Base-by-base conservation (phyloP, 2,113 vertebrate species). In the Chionodraco myersi region DNA sequence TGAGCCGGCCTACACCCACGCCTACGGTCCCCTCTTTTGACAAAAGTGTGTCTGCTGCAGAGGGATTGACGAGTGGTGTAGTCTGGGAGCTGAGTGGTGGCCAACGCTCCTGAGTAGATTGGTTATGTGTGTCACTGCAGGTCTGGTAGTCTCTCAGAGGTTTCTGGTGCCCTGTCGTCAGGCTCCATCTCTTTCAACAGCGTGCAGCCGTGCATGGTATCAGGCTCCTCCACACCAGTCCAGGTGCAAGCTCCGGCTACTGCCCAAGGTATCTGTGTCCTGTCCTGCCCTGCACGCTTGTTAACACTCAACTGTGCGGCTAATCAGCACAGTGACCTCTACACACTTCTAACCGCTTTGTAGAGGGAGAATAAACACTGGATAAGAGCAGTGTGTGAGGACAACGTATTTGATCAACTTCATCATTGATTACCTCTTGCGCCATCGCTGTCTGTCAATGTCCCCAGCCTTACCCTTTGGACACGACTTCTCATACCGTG, bases 191-290 rank as follows among this genome's bases (percentile, higher is more conserved):
- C 96, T 13, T 95, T 98, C 94, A 96, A 95, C 18, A 93, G 95
- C 41, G 93, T 97, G 86, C 98, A 98, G 93, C 95, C 94, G 88
- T 94, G 96, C 47, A 90, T 96, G 86, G 94, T 95, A 79, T 93
- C 95, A 80, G 88, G 92, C 77, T 85, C 95, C 53, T 23, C 90
- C 86, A 92, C 95, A 73, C 86, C 94, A 52, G 65, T 94, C 88
- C 96, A 95, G 45, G 86, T 90, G 56, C 96, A 95, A 89, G 86
- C 94, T 1, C 90, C 93, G 72, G 80, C 88, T 49, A 81, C 93
- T 77, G 94, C 96, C 85, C 96, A 96, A 97, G 98, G 98, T 99
- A 97, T 76, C 78, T 18, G 77, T 70, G 78, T 90, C 84, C 87
- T 92, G 75, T 87, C 88, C 83, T 85, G 87, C 88, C 84, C 88